Evolutionary conservation across 2,888 invertebrate genomes (phyloP).

Genomic region (Druceiella hillmani): DNA sequence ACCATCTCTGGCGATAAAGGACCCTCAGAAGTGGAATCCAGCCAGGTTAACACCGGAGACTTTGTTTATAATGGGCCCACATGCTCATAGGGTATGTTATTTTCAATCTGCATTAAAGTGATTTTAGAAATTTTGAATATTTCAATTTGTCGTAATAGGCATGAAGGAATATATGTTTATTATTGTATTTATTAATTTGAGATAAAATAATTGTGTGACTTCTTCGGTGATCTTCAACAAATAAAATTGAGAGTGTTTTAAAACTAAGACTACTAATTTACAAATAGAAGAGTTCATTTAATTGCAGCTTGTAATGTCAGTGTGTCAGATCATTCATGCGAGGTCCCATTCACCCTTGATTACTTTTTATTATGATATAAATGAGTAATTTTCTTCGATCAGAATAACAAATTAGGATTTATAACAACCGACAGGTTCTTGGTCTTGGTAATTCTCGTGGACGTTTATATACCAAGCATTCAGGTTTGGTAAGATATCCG

Average conservation of each 20-base stretch:
- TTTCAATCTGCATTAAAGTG: neutral
- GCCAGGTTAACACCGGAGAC: conserved; percentile 65
- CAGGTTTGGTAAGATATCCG: conserved; percentile 69
- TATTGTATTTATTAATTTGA: neutral
- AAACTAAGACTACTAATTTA: neutral
- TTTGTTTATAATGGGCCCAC: conserved; percentile 74
- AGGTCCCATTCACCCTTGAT: too few species aligned
- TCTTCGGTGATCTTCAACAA: too few species aligned
- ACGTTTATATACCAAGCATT: conserved; percentile 69
- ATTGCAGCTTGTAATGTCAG: neutral
- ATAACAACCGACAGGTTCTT: too few species aligned
- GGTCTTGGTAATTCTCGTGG: conserved; percentile 73
- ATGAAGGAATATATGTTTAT: too few species aligned
- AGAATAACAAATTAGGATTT: too few species aligned
- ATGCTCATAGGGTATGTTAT: conserved; percentile 55
- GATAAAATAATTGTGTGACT: neutral
- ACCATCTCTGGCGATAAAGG: conserved; percentile 48
- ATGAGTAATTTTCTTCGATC: too few species aligned
- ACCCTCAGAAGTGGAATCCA: conserved; percentile 68
- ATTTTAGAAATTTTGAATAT: neutral
- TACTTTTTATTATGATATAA: too few species aligned
- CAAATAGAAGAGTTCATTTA: neutral
- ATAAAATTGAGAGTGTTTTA: too few species aligned
- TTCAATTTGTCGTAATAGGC: too few species aligned
- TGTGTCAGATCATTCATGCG: too few species aligned